These are phyloP conservation scores for Drosophila bocqueti DNA, from an alignment of 1,140 invertebrate genomes.

Conservation along the genomic window DNA sequence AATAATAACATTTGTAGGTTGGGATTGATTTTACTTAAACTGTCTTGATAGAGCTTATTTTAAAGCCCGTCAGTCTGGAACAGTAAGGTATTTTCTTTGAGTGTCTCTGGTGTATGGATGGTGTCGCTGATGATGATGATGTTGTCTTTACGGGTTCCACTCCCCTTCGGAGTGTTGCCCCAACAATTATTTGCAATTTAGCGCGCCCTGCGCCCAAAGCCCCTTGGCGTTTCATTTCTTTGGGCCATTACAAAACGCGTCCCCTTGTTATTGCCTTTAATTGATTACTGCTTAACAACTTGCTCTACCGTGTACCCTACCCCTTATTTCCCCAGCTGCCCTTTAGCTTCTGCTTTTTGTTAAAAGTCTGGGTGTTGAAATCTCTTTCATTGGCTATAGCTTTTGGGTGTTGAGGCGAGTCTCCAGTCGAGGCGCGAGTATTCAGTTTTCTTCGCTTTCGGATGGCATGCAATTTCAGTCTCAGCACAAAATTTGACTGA, in stretches of 20 bases:
- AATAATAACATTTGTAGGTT: neutral
- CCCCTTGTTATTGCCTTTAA: conserved; percentile 69
- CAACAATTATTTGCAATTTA: conserved; percentile 79
- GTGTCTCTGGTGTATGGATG: conserved; percentile 18
- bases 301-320: conserved; percentile 8
- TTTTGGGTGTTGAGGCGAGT: conserved; percentile 19
- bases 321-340: conserved; percentile 7
- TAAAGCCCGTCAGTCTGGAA: conserved; percentile 6
- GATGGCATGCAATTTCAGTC: conserved; percentile 71
- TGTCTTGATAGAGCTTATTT: neutral
- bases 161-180: conserved; percentile 28
- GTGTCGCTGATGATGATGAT: conserved; percentile 47
- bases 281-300: conserved; percentile 72
- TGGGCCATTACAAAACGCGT: conserved; percentile 48
- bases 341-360: conserved; percentile 40
- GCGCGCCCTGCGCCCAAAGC: conserved; percentile 26
- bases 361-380: conserved; percentile 60
- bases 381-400: conserved; percentile 49
- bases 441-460: conserved; percentile 17
- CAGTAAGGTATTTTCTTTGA: conserved; percentile 6
- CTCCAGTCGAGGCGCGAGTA: neutral
- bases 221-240: conserved; percentile 38
- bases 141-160: conserved; percentile 29
- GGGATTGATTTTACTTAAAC: neutral
- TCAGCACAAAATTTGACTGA: conserved; percentile 70